Conservation (phyloP, 2,888 invertebrate species). For the Drosophila parthenogenetica region DNA sequence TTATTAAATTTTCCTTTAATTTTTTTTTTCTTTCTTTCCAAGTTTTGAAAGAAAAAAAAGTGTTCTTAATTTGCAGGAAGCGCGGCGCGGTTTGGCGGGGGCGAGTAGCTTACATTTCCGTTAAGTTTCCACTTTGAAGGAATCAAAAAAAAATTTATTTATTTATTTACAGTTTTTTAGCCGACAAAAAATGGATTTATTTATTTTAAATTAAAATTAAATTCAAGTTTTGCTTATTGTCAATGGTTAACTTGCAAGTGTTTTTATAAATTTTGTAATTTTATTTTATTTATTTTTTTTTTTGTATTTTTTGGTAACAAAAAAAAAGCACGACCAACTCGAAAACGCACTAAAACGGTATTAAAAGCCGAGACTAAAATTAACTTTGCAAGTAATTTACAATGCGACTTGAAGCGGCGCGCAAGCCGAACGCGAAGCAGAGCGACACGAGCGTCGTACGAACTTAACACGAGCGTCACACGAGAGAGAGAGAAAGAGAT, state of each 20-base stretch:
- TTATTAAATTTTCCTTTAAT: neutral
- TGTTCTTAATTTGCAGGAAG: slow-evolving; percentile 49
- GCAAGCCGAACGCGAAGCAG: slow-evolving; percentile 49
- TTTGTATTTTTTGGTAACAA: slow-evolving; percentile 49
- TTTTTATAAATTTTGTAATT: slow-evolving; percentile 4
- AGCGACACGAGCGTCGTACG: slow-evolving; percentile 33
- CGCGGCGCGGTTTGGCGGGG: slow-evolving; percentile 62
- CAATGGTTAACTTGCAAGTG: neutral
- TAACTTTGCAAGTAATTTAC: slow-evolving; percentile 83
- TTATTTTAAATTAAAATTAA: slow-evolving; percentile 2
- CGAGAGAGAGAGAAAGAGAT: slow-evolving; percentile 29
- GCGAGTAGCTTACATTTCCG: slow-evolving; percentile 84
- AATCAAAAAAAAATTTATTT: slow-evolving; percentile 34
- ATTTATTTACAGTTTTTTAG: neutral
- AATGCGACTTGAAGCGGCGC: slow-evolving; percentile 57
- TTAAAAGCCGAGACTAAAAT: slow-evolving; percentile 83
- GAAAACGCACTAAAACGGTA: slow-evolving; percentile 84
- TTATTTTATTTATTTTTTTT: slow-evolving; percentile 20
- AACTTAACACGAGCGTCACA: slow-evolving; percentile 10
- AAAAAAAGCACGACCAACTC: slow-evolving; percentile 83
- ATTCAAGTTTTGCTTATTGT: slow-evolving; percentile 11
- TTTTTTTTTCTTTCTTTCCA: slow-evolving; percentile 2
- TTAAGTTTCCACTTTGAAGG: slow-evolving; percentile 46
- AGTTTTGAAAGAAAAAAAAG: slow-evolving; percentile 16
- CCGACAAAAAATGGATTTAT: slow-evolving; percentile 29